These are phyloP conservation scores for Coenobita brevimanus DNA, from an alignment of 1,140 invertebrate species.

Conservation along the genomic window DNA sequence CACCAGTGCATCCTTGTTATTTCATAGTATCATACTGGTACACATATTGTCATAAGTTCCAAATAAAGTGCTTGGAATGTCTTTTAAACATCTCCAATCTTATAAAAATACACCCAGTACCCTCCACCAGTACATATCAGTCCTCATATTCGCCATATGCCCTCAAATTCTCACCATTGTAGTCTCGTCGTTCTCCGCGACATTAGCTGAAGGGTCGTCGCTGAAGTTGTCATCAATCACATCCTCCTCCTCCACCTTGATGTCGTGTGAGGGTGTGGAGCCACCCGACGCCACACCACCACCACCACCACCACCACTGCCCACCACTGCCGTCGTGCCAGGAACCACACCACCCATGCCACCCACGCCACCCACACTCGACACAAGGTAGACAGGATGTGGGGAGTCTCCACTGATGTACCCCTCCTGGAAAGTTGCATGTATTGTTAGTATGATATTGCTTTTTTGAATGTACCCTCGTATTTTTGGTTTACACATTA, in stretches of 20 bases:
- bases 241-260: conserved; percentile 66
- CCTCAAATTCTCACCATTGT: conserved; percentile 18
- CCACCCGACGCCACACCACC: conserved; percentile 36
- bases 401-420: conserved; percentile 64
- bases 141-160: no score
- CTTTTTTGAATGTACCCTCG: no score
- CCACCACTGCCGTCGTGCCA: conserved; percentile 27
- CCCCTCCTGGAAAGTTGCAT: conserved; percentile 37
- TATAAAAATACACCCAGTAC: no score
- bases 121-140: no score
- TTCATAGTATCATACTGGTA: no score
- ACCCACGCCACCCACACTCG: conserved; percentile 53
- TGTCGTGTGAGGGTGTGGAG: conserved; percentile 62
- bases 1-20: no score
- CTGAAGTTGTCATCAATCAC: conserved; percentile 62
- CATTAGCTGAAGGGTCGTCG: conserved; percentile 43
- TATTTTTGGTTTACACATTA: no score
- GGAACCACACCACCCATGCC: not conserved
- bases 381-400: conserved; percentile 63
- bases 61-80: no score
- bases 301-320: conserved; percentile 49
- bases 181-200: conserved; percentile 38
- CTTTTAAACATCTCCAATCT: no score
- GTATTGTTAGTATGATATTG: no score
- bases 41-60: no score